Evolutionary conservation across 1,140 invertebrate species (phyloP).

Genomic region (Drosophila teissieri): DNA sequence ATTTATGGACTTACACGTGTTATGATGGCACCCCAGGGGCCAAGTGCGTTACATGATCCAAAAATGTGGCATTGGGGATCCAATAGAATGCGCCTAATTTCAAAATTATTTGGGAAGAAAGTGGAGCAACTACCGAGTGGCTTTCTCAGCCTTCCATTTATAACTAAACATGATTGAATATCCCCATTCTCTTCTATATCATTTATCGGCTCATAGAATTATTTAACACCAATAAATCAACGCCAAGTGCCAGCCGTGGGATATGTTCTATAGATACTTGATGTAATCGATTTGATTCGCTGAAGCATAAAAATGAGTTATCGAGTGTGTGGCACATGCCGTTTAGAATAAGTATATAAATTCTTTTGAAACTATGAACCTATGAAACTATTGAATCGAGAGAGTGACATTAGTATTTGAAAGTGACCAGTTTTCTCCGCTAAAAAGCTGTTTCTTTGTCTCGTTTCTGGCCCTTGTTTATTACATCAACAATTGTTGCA

Average conservation of each 20-base stretch:
- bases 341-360: slow-evolving; percentile 29
- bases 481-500: slow-evolving; percentile 72
- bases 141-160: slow-evolving; percentile 3
- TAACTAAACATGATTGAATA: slow-evolving; percentile 32
- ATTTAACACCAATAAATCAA: slow-evolving; percentile 63
- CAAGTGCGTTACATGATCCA: slow-evolving; percentile 23
- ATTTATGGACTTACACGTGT: slow-evolving; percentile 75
- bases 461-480: slow-evolving; percentile 25
- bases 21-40: slow-evolving; percentile 71
- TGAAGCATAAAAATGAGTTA: slow-evolving; percentile 64
- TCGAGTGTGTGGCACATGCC: slow-evolving; percentile 46
- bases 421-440: slow-evolving; percentile 42
- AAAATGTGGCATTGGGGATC: slow-evolving; percentile 24
- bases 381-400: slow-evolving; percentile 2
- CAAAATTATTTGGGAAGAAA: slow-evolving; percentile 29
- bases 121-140: slow-evolving; percentile 22
- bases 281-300: slow-evolving; percentile 62
- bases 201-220: slow-evolving; percentile 40
- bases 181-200: slow-evolving; percentile 7
- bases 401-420: slow-evolving; percentile 49
- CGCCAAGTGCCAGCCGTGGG: slow-evolving; percentile 33
- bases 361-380: slow-evolving; percentile 10
- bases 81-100: slow-evolving; percentile 24
- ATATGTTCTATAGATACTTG: slow-evolving; percentile 25
- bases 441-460: slow-evolving; percentile 30